Base-by-base conservation (phyloP, 64 coral and sea anemone species). In the Dendronephthya gigantea region DNA sequence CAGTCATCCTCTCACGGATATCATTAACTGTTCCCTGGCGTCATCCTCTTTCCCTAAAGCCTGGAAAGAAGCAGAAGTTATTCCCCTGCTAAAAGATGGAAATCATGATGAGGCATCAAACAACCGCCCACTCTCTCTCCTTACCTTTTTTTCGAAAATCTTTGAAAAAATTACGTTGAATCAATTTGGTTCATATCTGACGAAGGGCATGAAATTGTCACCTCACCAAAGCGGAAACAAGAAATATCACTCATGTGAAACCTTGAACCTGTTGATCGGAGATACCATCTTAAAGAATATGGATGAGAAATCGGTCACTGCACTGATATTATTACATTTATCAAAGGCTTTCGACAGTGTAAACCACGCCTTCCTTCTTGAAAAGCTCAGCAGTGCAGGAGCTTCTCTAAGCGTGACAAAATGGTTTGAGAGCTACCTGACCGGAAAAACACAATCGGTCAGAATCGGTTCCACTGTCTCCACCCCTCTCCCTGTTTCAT, bases 351-450 rank as follows among this genome's bases (percentile, higher is more conserved):
- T n/a, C n/a, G n/a, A n/a, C n/a, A n/a, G n/a, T n/a, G n/a, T n/a
- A n/a, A n/a, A n/a, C n/a, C n/a, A n/a, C n/a, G n/a, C n/a, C n/a
- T n/a, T n/a, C n/a, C n/a, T n/a, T n/a, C n/a, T n/a, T n/a, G n/a
- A n/a, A n/a, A n/a, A n/a, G n/a, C n/a, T n/a, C n/a, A n/a, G n/a
- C n/a, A n/a, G n/a, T 30, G 39, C 49, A 6, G 66, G 40, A 0
- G 69, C 86, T 31, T 87, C 68, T n/a, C 68, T 68, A 6, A 75
- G 30, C 48, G 68, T 68, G 11, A 68, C 33, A n/a, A 49, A 72
- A 17, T 81, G 65, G 66, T 81, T 82, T 87, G 19, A 87, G 40
- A 87, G 29, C 66, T 87, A 87, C 41, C 74, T 48, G 30, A 31
- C 13, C 11, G 66, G 86, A 87, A 75, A 68, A 40, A 35, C 68